Conservation (phyloP, 2,113 vertebrate species). For the Castor canadensis region DNA sequence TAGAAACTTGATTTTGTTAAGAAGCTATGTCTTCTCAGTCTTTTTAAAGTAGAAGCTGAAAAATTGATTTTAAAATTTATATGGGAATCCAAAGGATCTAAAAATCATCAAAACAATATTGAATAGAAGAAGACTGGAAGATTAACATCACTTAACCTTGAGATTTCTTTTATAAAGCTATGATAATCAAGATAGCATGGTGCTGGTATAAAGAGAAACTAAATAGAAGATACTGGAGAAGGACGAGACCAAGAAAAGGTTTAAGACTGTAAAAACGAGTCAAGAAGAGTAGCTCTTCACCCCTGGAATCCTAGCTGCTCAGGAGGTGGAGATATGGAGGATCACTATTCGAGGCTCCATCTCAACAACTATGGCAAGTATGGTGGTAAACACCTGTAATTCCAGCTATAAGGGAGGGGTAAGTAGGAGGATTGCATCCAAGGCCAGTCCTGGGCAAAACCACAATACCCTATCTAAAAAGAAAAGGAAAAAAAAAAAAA, state of each 20-base stretch:
- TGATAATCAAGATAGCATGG: background rate
- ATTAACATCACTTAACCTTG: background rate
- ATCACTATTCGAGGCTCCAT: too few relatives aligned
- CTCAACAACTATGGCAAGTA: too few relatives aligned
- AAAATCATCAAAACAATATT: conserved; percentile 42
- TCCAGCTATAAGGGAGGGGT: too few relatives aligned
- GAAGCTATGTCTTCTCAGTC: background rate
- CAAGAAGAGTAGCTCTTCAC: background rate
- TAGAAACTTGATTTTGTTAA: conserved; percentile 37
- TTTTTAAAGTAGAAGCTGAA: background rate
- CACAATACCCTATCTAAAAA: too few relatives aligned
- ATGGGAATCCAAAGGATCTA: background rate
- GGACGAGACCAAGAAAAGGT: background rate
- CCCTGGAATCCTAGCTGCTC: too few relatives aligned
- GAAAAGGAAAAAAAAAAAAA: too few relatives aligned
- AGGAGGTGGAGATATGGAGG: too few relatives aligned
- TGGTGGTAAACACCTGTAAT: too few relatives aligned
- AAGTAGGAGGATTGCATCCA: too few relatives aligned
- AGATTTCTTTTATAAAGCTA: background rate
- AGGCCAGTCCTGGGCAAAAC: too few relatives aligned
- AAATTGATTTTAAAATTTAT: conserved; percentile 34
- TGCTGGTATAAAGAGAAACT: background rate
- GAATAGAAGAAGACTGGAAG: conserved; percentile 26
- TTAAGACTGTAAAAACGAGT: background rate
- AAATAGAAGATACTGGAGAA: background rate